A percentile compares a stretch with the other conserved stretches of the same genome.
Evolutionary conservation across 2,888 invertebrate genomes (phyloP).

Genomic region (Agriopis aurantiaria): DNA sequence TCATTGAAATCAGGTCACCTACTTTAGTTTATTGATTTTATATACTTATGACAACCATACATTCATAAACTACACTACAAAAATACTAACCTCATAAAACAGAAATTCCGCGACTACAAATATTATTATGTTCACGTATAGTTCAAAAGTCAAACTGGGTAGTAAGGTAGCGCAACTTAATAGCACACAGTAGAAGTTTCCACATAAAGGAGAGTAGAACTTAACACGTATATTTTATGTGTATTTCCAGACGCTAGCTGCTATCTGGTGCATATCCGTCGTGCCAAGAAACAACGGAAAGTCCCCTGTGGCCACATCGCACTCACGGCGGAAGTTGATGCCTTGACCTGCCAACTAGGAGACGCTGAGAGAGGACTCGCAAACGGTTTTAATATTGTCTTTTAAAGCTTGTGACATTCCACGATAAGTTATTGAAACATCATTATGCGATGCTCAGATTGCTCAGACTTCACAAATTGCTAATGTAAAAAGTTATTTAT

Average conservation of each 20-base stretch:
- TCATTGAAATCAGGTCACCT: too few species aligned
- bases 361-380: background rate
- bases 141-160: slow-evolving; percentile 6
- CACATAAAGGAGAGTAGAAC: slow-evolving; percentile 6
- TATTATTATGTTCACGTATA: background rate
- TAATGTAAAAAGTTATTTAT: too few species aligned
- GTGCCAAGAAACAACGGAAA: slow-evolving; percentile 17
- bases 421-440: too few species aligned
- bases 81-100: background rate
- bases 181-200: background rate
- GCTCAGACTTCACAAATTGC: too few species aligned
- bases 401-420: too few species aligned
- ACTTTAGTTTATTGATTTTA: too few species aligned
- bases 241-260: background rate
- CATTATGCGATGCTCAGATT: too few species aligned
- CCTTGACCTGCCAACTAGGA: slow-evolving; percentile 14
- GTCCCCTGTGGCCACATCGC: slow-evolving; percentile 12
- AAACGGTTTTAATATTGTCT: background rate
- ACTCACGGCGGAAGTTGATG: slow-evolving; percentile 15
- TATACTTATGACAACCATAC: too few species aligned
- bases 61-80: background rate
- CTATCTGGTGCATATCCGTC: slow-evolving; percentile 13
- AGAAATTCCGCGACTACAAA: slow-evolving; percentile 4
- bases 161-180: background rate
- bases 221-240: slow-evolving; percentile 2